Conservation (phyloP, 2,797 vertebrate species). For the Glyptemys insculpta region DNA sequence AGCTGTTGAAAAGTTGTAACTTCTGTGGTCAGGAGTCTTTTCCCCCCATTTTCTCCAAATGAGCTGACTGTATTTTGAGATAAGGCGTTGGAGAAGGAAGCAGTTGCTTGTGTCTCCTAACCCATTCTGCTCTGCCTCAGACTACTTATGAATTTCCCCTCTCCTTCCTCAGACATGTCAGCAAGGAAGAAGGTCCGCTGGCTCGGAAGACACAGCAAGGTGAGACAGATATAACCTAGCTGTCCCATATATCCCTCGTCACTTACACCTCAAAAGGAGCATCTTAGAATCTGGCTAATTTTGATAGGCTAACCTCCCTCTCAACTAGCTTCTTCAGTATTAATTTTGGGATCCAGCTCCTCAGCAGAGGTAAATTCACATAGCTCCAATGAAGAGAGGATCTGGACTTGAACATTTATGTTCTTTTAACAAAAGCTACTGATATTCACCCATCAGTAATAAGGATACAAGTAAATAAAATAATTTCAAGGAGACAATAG, state of each 20-base stretch:
- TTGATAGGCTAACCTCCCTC: background rate
- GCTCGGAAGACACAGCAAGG: background rate
- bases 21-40: background rate
- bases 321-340: background rate
- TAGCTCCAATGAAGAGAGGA: background rate
- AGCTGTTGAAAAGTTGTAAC: background rate
- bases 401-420: background rate
- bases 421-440: background rate
- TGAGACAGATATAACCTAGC: background rate
- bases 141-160: background rate
- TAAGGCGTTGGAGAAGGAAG: no score
- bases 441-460: background rate
- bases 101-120: background rate
- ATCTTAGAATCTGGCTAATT: background rate
- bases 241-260: background rate
- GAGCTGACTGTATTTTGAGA: background rate
- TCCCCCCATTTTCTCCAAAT: background rate
- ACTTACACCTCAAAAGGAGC: background rate
- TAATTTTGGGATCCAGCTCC: background rate
- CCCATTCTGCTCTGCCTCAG: background rate
- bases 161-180: background rate
- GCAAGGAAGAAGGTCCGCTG: background rate
- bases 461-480: background rate
- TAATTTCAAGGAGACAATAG: background rate
- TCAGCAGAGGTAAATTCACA: background rate